phyloP scores from a whole-genome alignment of 2,888 invertebrate genomes.

The Hypomecis atomaria region DNA sequence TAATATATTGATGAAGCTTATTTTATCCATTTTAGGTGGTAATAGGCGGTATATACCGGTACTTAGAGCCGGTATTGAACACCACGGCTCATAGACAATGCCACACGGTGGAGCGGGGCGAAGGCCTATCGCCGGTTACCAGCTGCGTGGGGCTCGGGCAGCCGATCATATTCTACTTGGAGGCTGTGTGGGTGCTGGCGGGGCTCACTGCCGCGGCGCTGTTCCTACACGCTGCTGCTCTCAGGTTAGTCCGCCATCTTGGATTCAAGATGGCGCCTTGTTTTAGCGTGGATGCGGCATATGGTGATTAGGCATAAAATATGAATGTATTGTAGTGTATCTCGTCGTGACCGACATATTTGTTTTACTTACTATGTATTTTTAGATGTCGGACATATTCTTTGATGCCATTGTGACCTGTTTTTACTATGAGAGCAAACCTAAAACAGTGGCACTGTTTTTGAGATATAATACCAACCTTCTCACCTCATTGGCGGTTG shows the following conservation, averaged over 20 bases:
- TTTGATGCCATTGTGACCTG: too few relatives aligned
- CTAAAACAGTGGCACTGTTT: too few relatives aligned
- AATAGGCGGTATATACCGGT: constrained; percentile 66
- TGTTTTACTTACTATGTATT: too few relatives aligned
- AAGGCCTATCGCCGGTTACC: constrained; percentile 84
- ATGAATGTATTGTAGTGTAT: too few relatives aligned
- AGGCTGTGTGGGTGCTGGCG: constrained; percentile 89
- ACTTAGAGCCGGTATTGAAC: constrained; percentile 68
- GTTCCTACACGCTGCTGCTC: constrained; percentile 87
- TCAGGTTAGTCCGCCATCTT: constrained; percentile 80
- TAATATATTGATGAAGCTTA: background rate
- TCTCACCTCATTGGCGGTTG: too few relatives aligned
- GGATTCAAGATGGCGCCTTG: constrained; percentile 7
- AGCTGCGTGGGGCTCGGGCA: constrained; percentile 92
- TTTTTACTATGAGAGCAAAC: too few relatives aligned
- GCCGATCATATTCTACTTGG: constrained; percentile 92
- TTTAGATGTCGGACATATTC: too few relatives aligned
- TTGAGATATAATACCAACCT: too few relatives aligned
- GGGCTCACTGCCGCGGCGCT: constrained; percentile 88
- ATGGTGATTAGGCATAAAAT: too few relatives aligned
- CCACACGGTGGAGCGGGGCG: constrained; percentile 84
- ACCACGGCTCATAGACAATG: constrained; percentile 68
- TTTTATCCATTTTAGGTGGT: constrained; percentile 62
- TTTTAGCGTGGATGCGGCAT: too few relatives aligned
- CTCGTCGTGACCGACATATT: too few relatives aligned